Evolutionary conservation across 2,113 vertebrate genomes (phyloP), one percentile per base, ranked within the genome.

Genomic region (Pardalotus punctatus): DNA sequence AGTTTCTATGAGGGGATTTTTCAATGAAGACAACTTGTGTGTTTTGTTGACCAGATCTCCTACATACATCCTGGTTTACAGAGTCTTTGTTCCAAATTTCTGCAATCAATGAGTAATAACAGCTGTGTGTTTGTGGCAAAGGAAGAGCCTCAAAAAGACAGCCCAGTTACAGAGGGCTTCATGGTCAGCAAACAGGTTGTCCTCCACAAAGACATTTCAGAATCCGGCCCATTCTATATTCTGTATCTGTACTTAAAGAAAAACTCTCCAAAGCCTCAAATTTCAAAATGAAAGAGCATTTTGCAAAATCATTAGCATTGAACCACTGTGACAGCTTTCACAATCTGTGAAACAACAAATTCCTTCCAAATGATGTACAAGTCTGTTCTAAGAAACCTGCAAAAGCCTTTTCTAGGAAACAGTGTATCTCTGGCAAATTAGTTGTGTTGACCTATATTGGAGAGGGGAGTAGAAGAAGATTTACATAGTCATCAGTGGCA

Each of bases 61-160:
- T 86, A 51, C 86, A n/a, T 54, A 66, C 71, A 78, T 94, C 93
- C 96, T 94, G 76, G 27, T 22, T 93, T 53, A 65, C 78, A 80
- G 38, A 38, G 23, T 12, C 71, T 88, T 73, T 76, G 43, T 78
- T 83, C 77, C 83, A 61, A 24, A 66, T 58, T 94, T 94, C 77
- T 94, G 92, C 67, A 65, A 18, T 1, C 1, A 5, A 86, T 93
- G 95, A 96, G 80, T 95, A 90, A 88, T 45, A 86, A 53, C 71
- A 86, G 38, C 79, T 90, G 60, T 57, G 66, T 66, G 74, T 61
- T 81, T 62, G 56, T 88, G 82, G 80, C 56, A 77, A 86, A 86
- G 66, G 79, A 93, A 69, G 73, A 72, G 4, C 12, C 8, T 57
- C 56, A 24, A 18, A 48, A 33, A 66, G 47, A 70, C 70, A 74